A percentile compares a stretch with the other conserved stretches of the same genome.
Evolutionary conservation across 2,888 invertebrate genomes (phyloP).

Genomic region (Brenthis ino): DNA sequence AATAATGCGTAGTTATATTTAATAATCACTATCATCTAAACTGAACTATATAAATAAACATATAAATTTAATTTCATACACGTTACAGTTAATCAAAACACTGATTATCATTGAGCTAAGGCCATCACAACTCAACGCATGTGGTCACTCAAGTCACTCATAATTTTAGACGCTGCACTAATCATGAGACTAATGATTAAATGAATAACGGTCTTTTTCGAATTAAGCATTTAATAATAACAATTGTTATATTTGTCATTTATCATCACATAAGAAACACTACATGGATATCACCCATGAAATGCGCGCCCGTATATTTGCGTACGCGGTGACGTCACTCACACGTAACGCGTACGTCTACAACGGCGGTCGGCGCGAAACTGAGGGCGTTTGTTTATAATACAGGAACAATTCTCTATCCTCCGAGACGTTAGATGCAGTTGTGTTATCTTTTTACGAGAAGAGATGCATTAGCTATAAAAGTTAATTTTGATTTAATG

Average conservation of each 20-base stretch:
- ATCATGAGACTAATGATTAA: slow-evolving; percentile 36
- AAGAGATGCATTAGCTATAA: background rate
- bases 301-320: slow-evolving; percentile 1
- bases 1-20: no score
- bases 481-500: background rate
- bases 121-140: slow-evolving; percentile 26
- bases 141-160: slow-evolving; percentile 35
- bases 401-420: slow-evolving; percentile 19
- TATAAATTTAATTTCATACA: background rate
- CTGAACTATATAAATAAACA: no score
- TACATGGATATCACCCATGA: background rate
- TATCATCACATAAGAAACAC: background rate
- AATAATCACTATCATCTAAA: no score
- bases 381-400: slow-evolving; percentile 52
- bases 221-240: slow-evolving; percentile 32
- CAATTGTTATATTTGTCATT: slow-evolving; percentile 12
- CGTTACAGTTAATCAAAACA: slow-evolving; percentile 5
- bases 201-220: slow-evolving; percentile 45
- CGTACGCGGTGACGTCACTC: slow-evolving; percentile 41
- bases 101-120: slow-evolving; percentile 17
- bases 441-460: slow-evolving; percentile 21
- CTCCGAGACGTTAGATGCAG: slow-evolving; percentile 15
- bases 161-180: slow-evolving; percentile 42
- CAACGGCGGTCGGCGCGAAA: slow-evolving; percentile 46
- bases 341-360: slow-evolving; percentile 45